Conservation (phyloP, 2,888 invertebrate genomes). For the Exocentrus adspersus region DNA sequence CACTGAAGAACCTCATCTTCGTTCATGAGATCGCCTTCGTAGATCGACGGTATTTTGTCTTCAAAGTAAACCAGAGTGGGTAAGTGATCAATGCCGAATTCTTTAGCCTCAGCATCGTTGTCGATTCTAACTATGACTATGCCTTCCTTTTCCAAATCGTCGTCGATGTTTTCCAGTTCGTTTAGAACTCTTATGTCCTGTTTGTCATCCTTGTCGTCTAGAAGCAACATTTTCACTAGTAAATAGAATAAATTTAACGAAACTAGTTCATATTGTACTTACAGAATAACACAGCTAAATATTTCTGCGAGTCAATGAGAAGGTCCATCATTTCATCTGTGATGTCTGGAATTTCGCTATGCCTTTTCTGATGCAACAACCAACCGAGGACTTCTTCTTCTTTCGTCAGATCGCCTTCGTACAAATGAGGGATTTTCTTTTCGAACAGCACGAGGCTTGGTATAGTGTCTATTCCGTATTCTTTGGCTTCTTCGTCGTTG, state of each 20-base stretch:
- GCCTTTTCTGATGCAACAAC: slow-evolving; percentile 89
- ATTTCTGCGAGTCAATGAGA: slow-evolving; percentile 81
- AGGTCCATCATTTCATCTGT: slow-evolving; percentile 95
- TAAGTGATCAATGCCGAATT: slow-evolving; percentile 89
- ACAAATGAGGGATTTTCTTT: slow-evolving; percentile 70
- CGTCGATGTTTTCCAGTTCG: slow-evolving; percentile 92
- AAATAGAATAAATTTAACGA: slow-evolving; percentile 4
- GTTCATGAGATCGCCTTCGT: slow-evolving; percentile 91
- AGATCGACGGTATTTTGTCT: slow-evolving; percentile 89
- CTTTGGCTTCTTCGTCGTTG: slow-evolving; percentile 87
- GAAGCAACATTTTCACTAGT: slow-evolving; percentile 15
- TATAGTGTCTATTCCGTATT: slow-evolving; percentile 85
- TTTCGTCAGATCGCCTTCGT: slow-evolving; percentile 80
- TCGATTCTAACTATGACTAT: slow-evolving; percentile 92
- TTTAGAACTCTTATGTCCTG: slow-evolving; percentile 88
- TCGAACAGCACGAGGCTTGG: slow-evolving; percentile 84
- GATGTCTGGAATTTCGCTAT: slow-evolving; percentile 90
- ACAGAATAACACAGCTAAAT: slow-evolving; percentile 92
- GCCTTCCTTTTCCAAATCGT: slow-evolving; percentile 88
- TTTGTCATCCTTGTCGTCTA: slow-evolving; percentile 90
- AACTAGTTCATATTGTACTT: slow-evolving; percentile 64
- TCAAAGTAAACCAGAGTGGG: slow-evolving; percentile 90
- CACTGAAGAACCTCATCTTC: slow-evolving; percentile 92
- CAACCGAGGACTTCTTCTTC: slow-evolving; percentile 91
- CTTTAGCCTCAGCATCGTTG: slow-evolving; percentile 89